Evolutionary conservation across 2,888 invertebrate genomes (phyloP), one percentile per base, ranked within the genome.

Genomic region (Oscheius sp.): DNA sequence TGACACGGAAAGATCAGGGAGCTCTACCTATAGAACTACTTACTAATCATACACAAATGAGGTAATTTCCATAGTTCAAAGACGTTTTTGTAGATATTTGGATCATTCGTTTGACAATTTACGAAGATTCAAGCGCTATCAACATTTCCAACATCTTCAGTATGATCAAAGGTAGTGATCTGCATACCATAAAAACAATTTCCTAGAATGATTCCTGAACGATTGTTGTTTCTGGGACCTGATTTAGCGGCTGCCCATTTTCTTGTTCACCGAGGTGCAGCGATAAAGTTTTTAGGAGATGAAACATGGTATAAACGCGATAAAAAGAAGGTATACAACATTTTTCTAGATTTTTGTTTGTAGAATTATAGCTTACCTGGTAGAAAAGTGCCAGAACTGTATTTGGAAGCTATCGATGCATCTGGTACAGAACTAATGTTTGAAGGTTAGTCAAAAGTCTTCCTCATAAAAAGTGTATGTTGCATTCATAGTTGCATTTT

Each of bases 231-330:
- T 32, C 75, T 88, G 38, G 95, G 94, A 0, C 88, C 91, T 36
- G 93, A 96, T 86, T 87, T 96, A 74, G 94, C 93, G 1, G 91
- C 93, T 0, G 91, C 95, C 8, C 93, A 94, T 88, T 95, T 94
- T 86, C 88, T 95, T 54, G 89, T 92, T 1, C 89, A 89, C 85
- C 89, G 93, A 30, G 90, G 91, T n/a, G 94, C 92, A 1, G 89
- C 90, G 67, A 90, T 94, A 0, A 92, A 91, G 77, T 90, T 91
- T 80, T 78, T 85, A 5, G 88, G 87, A 17, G 85, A 87, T 1
- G 79, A 87, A 6, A 77, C 86, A 0, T 91, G 91, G 91, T 80
- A 88, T 20, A 77, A 80, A 26, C 87, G 88, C 71, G 90, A 90
- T 51, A 88, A 72, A 50, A 72, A 68, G 33, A 90, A 80, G 86